Conservation (phyloP, 2,113 vertebrate genomes). For the Pundamilia nyererei region DNA sequence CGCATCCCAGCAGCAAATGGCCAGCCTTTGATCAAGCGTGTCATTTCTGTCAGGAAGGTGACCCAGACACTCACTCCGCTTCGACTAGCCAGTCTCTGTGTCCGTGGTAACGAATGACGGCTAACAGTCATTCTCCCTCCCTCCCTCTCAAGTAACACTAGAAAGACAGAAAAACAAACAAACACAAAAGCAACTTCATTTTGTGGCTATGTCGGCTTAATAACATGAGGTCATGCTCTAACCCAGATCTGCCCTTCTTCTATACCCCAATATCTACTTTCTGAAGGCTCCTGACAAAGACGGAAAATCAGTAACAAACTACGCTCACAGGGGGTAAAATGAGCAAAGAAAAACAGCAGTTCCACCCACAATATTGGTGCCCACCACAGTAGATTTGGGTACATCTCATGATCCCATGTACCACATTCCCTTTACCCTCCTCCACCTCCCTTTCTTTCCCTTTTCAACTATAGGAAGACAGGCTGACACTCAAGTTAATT, state of each 20-base stretch:
- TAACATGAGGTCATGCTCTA: conserved; percentile 24
- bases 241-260: neutral
- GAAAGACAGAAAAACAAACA: neutral
- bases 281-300: conserved; percentile 23
- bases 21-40: conserved; percentile 66
- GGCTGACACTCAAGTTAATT: conserved; percentile 66
- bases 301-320: neutral
- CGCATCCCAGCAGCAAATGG: conserved; percentile 51
- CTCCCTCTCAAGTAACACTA: neutral
- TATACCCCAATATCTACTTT: neutral
- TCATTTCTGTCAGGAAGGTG: conserved; percentile 62
- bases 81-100: neutral
- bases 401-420: conserved; percentile 19
- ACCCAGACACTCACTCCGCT: conserved; percentile 39
- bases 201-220: neutral
- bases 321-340: neutral
- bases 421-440: neutral
- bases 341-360: neutral
- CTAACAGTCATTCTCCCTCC: neutral
- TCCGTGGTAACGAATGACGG: neutral
- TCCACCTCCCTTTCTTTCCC: neutral
- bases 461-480: conserved; percentile 25
- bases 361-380: neutral
- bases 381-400: conserved; percentile 1
- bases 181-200: conserved; percentile 15